Conservation (phyloP, 1,140 invertebrate species). For the Lordiphosa mommai region DNA sequence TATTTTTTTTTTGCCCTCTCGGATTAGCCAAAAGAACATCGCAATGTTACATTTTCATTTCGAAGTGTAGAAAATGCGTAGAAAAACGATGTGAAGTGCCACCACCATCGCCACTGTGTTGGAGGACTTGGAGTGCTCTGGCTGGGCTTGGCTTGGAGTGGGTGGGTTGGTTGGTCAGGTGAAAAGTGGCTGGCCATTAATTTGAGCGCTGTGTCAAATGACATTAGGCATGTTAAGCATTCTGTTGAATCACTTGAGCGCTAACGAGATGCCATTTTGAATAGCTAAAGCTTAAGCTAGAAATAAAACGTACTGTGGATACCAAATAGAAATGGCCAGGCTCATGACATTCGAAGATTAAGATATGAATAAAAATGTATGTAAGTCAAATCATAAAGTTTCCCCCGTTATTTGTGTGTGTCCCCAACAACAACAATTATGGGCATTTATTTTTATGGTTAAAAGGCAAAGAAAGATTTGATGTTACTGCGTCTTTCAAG, state of each 20-base stretch:
- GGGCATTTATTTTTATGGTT: too few species aligned
- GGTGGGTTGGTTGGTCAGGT: slow-evolving; percentile 49
- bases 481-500: too few species aligned
- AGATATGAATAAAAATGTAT: too few species aligned
- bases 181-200: slow-evolving; percentile 75
- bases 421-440: too few species aligned
- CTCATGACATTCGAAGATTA: too few species aligned
- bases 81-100: slow-evolving; percentile 38
- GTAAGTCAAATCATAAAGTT: too few species aligned
- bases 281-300: slow-evolving; percentile 49
- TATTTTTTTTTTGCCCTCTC: slow-evolving; percentile 11
- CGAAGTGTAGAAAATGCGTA: slow-evolving; percentile 34
- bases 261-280: slow-evolving; percentile 72
- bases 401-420: too few species aligned
- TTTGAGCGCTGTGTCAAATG: slow-evolving; percentile 69
- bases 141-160: neutral
- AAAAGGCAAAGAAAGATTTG: too few species aligned
- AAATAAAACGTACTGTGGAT: neutral
- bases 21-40: slow-evolving; percentile 61
- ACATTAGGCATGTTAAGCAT: slow-evolving; percentile 75
- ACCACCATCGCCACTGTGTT: slow-evolving; percentile 1
- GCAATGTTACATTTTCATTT: slow-evolving; percentile 62
- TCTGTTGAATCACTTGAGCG: slow-evolving; percentile 73
- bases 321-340: neutral
- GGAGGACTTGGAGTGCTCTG: slow-evolving; percentile 8